phyloP scores from a whole-genome alignment of 1,140 invertebrate species.

The Drosophila rufa region DNA sequence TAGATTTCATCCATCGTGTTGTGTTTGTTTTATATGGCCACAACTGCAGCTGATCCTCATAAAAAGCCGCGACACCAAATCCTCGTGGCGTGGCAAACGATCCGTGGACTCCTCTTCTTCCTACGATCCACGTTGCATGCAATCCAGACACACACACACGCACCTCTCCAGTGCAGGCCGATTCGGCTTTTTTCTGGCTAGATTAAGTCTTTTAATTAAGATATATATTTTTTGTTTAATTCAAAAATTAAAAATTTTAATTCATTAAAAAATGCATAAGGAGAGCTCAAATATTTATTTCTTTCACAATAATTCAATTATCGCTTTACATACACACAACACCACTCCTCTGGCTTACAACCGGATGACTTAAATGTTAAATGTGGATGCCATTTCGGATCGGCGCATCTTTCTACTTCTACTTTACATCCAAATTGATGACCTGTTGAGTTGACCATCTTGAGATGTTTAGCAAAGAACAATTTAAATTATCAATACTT shows the following conservation, averaged over 20 bases:
- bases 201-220: background rate
- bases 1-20: constrained; percentile 51
- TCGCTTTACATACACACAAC: background rate
- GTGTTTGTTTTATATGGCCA: constrained; percentile 76
- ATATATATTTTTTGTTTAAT: background rate
- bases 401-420: too few species aligned
- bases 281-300: too few species aligned
- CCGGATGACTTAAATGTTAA: too few species aligned
- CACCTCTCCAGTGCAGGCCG: background rate
- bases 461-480: too few species aligned
- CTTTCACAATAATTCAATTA: too few species aligned
- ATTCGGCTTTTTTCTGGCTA: background rate
- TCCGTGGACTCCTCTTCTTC: constrained; percentile 60
- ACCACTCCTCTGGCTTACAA: background rate
- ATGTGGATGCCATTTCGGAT: too few species aligned
- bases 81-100: constrained; percentile 78
- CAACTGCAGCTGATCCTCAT: constrained; percentile 82
- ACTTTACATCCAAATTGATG: too few species aligned
- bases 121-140: constrained; percentile 59
- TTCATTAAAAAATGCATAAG: too few species aligned
- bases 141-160: constrained; percentile 37
- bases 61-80: constrained; percentile 81
- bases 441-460: too few species aligned
- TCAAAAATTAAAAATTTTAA: background rate
- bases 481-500: too few species aligned